Conservation (phyloP, 2,888 invertebrate genomes). For the Bhutanitis thaidina region DNA sequence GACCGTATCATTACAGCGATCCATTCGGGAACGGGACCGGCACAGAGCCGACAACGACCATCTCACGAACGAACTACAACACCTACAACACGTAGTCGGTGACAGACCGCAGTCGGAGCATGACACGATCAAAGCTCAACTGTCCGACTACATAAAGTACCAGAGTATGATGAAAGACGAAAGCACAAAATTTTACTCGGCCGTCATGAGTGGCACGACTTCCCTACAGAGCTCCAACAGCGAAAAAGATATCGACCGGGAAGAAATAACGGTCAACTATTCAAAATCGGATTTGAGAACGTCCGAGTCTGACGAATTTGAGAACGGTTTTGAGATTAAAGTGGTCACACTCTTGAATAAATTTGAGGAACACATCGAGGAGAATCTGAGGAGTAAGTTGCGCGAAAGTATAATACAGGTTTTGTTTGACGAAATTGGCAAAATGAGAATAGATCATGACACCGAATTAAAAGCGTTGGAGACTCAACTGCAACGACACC, state of each 20-base stretch:
- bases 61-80: constrained; percentile 79
- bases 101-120: constrained; percentile 55
- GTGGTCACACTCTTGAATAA: constrained; percentile 49
- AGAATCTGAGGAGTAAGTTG: constrained; percentile 63
- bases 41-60: constrained; percentile 81
- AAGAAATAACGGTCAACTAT: constrained; percentile 66
- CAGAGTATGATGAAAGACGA: constrained; percentile 67
- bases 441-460: constrained; percentile 61
- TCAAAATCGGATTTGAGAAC: constrained; percentile 64
- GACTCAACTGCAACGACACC: constrained; percentile 77
- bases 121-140: constrained; percentile 62
- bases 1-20: constrained; percentile 84
- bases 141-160: constrained; percentile 71
- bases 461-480: constrained; percentile 63
- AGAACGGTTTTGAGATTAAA: constrained; percentile 60
- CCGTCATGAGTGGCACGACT: constrained; percentile 60
- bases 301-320: constrained; percentile 58
- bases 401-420: constrained; percentile 79
- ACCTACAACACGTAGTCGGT: constrained; percentile 59
- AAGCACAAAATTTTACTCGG: constrained; percentile 66
- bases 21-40: constrained; percentile 80
- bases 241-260: constrained; percentile 73
- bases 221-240: constrained; percentile 64
- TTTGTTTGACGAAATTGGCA: constrained; percentile 75
- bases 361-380: constrained; percentile 59